These are phyloP conservation scores for Chrysomela aeneicollis DNA, from an alignment of 2,888 invertebrate species.

Conservation along the genomic window DNA sequence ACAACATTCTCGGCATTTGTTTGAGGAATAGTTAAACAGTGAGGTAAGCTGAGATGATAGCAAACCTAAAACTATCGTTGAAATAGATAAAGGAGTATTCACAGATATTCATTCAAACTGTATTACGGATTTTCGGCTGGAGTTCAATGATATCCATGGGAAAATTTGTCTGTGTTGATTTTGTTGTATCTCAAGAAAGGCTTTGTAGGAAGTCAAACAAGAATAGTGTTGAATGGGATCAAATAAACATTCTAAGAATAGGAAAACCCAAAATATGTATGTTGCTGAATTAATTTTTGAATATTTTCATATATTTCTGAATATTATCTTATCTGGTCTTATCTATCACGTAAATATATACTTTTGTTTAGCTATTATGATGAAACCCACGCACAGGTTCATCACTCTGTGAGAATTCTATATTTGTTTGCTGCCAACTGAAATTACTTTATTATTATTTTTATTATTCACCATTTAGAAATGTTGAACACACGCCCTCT, in stretches of 20 bases:
- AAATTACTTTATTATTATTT: too few relatives aligned
- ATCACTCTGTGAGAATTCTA: too few relatives aligned
- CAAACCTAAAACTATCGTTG: constrained; percentile 8
- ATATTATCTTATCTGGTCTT: too few relatives aligned
- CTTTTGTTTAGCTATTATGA: too few relatives aligned
- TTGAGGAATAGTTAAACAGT: constrained; percentile 35
- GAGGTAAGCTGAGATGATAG: constrained; percentile 27
- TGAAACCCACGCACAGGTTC: too few relatives aligned
- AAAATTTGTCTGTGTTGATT: constrained; percentile 1
- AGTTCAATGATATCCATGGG: constrained; percentile 6
- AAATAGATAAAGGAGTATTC: constrained; percentile 9
- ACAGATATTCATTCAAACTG: constrained; percentile 4
- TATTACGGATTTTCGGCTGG: constrained; percentile 7
- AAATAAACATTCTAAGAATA: too few relatives aligned
- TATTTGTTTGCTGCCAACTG: too few relatives aligned
- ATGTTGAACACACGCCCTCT: too few relatives aligned
- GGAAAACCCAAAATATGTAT: background rate
- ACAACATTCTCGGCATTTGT: constrained; percentile 37
- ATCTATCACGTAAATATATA: too few relatives aligned
- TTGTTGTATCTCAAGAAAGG: background rate
- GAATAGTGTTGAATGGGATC: background rate
- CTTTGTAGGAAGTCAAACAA: constrained; percentile 1
- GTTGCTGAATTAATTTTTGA: too few relatives aligned
- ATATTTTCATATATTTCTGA: too few relatives aligned
- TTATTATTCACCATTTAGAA: too few relatives aligned